A percentile compares a stretch with the other conserved stretches of the same genome.
phyloP scores from a whole-genome alignment of 1,140 invertebrate genomes.

The Anadara kagoshimensis region DNA sequence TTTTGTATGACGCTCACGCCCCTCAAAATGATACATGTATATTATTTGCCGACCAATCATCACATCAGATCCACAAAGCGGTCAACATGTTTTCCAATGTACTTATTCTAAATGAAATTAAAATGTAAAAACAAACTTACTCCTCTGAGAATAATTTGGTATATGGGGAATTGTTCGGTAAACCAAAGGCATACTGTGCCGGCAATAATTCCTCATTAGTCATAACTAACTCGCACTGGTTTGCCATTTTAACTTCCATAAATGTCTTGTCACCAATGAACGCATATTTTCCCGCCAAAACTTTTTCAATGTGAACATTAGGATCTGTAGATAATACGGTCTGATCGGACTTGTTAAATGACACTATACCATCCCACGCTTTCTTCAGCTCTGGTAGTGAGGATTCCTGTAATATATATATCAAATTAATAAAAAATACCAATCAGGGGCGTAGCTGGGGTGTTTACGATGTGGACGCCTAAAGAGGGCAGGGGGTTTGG shows the following conservation, averaged over 20 bases:
- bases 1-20: too few species aligned
- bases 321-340: constrained; percentile 32
- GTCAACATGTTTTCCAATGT: background rate
- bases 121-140: constrained; percentile 24
- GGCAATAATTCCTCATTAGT: constrained; percentile 39
- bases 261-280: constrained; percentile 51
- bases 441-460: too few species aligned
- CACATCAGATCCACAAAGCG: too few species aligned
- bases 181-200: constrained; percentile 33
- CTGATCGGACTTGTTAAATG: constrained; percentile 39
- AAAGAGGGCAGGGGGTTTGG: too few species aligned
- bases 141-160: constrained; percentile 38
- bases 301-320: constrained; percentile 40
- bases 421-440: background rate
- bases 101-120: background rate
- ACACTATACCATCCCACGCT: constrained; percentile 48
- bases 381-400: background rate
- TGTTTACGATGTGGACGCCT: too few species aligned
- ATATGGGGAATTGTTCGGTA: constrained; percentile 42
- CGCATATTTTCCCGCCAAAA: constrained; percentile 49
- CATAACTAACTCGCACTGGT: constrained; percentile 39
- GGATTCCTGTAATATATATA: background rate
- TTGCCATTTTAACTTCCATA: constrained; percentile 39
- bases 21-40: too few species aligned
- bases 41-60: too few species aligned